Evolutionary conservation across 1,140 invertebrate genomes (phyloP), one percentile per base, ranked within the genome.

Genomic region (Listronotus oregonensis): DNA sequence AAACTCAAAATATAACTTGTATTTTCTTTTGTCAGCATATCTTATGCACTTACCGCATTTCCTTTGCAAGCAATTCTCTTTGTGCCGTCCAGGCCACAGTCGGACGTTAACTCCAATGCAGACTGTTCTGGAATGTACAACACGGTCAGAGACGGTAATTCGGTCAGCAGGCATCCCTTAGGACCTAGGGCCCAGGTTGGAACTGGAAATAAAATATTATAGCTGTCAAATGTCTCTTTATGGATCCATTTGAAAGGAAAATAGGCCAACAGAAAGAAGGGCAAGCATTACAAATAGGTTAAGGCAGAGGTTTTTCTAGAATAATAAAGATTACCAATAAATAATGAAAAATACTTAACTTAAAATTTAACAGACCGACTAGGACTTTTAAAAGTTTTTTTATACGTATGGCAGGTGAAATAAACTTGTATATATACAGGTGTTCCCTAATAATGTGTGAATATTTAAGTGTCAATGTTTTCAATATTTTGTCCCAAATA

Each of bases 71-170:
- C 84, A 60, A 89, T 85, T 50, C 85, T 80, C 71, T 87, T 82
- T 31, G 91, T 90, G 40, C 94, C 94, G 79, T 93, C 94, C 34
- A 95, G 81, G 42, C 92, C 92, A 77, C 94, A 90, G 79, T 96
- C 95, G 40, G 92, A 90, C 21, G 93, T 92, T 42, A 96, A 80
- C 72, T 94, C 91, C 40, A 97, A 84, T 34, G 93, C 86, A 18
- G 93, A 85, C 73, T 91, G 88, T 66, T 90, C 88, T 32, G 90
- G 89, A 69, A 89, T 82, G 70, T 88, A 90, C 37, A 88, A 81
- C 44, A 88, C 84, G 10, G 87, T 90, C 51, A 90, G 75, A 15
- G 87, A 88, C 9, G 89, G 88, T 65, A 89, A 77, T 31, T 86
- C 86, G 43, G 84, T 85, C n/a, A 89, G 76, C 71, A 89, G 84